These are phyloP conservation scores for Cyanocitta stelleri DNA, from an alignment of 2,113 vertebrate genomes.

Conservation along the genomic window DNA sequence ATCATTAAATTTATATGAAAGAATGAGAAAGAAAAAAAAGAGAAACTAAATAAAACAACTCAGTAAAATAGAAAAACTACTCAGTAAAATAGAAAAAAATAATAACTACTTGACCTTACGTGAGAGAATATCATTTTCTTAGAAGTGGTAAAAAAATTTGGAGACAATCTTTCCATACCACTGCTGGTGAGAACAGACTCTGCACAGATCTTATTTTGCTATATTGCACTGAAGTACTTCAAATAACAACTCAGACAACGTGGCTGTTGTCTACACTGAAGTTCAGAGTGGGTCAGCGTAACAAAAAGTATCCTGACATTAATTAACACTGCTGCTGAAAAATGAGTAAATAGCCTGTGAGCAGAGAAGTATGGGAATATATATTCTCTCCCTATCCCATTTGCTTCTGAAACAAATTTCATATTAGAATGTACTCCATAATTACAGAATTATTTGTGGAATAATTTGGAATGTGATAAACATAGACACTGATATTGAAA, in stretches of 20 bases:
- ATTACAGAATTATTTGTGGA: not conserved
- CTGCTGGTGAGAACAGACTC: not conserved
- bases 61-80: not conserved
- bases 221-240: not conserved
- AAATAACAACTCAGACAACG: not conserved
- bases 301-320: not conserved
- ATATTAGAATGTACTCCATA: not conserved
- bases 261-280: not conserved
- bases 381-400: not conserved
- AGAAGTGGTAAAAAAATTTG: not conserved
- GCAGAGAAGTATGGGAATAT: not conserved
- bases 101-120: not conserved
- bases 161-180: not conserved
- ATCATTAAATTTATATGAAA: not conserved
- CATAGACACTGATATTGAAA: not conserved
- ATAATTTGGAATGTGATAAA: not conserved
- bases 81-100: not conserved
- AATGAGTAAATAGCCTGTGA: not conserved
- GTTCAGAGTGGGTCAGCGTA: not conserved
- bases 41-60: not conserved
- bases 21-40: not conserved
- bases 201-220: not conserved
- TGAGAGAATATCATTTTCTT: not conserved
- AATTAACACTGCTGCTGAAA: not conserved
- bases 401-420: not conserved